Evolutionary conservation across 1,140 invertebrate genomes (phyloP).

Genomic region (Vanessa atalanta): DNA sequence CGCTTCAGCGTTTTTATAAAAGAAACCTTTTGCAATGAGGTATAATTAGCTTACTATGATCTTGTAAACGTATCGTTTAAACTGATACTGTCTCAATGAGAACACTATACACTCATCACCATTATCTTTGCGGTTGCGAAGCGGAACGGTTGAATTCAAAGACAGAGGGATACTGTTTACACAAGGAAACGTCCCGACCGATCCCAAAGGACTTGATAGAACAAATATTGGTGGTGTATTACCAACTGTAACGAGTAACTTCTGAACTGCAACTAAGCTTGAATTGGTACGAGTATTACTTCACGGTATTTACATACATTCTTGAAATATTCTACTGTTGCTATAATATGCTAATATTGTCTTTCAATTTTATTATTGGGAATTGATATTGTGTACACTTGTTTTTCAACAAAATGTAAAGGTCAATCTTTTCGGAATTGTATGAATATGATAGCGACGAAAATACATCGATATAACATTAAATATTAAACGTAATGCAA

Average conservation of each 20-base stretch:
- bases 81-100: conserved; percentile 22
- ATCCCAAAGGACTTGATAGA: conserved; percentile 53
- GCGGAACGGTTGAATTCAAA: conserved; percentile 43
- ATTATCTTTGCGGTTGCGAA: conserved; percentile 14
- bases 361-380: neutral
- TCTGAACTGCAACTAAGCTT: conserved; percentile 44
- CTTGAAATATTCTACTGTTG: neutral
- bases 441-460: neutral
- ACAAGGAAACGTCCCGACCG: conserved; percentile 49
- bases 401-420: neutral
- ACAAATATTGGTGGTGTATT: conserved; percentile 75
- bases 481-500: conserved; percentile 7
- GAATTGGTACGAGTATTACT: conserved; percentile 17
- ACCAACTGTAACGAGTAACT: conserved; percentile 64
- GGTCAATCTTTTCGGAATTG: neutral
- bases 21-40: conserved; percentile 27
- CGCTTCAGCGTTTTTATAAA: conserved; percentile 27
- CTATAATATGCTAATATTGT: neutral
- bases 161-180: conserved; percentile 51
- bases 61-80: conserved; percentile 29
- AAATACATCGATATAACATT: neutral
- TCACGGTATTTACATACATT: conserved; percentile 6
- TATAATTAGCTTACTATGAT: conserved; percentile 32
- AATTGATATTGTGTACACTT: neutral
- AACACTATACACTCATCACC: conserved; percentile 18